These are phyloP conservation scores for Odocoileus hemionus DNA, from an alignment of 2,113 vertebrate species.

Conservation along the genomic window DNA sequence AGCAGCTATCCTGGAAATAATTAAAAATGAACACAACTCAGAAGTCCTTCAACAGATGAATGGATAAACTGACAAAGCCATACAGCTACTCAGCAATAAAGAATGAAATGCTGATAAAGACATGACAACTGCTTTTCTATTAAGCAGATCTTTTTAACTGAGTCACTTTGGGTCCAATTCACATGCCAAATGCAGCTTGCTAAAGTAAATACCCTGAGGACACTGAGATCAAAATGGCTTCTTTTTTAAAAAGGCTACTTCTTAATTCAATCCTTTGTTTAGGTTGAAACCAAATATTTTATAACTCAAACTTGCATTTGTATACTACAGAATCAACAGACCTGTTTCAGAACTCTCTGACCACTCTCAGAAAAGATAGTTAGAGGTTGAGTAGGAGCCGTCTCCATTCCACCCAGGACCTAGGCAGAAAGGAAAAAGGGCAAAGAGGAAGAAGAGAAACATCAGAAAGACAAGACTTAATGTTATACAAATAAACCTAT, in stretches of 20 bases:
- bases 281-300: constrained; percentile 30
- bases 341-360: constrained; percentile 69
- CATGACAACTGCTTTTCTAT: constrained; percentile 25
- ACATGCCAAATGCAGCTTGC: neutral
- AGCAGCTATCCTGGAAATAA: neutral
- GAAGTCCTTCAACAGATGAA: neutral
- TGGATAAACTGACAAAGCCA: neutral
- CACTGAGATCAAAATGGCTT: neutral
- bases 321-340: constrained; percentile 57
- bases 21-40: neutral
- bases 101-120: constrained; percentile 6
- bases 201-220: constrained; percentile 3
- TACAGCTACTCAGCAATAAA: neutral
- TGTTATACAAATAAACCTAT: constrained; percentile 2
- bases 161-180: neutral
- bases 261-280: constrained; percentile 13
- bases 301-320: constrained; percentile 37
- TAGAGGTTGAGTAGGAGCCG: constrained; percentile 46
- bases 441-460: constrained; percentile 60
- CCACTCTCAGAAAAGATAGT: constrained; percentile 65
- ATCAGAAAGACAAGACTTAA: constrained; percentile 50
- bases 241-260: constrained; percentile 17
- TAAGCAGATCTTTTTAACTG: constrained; percentile 10
- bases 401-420: constrained; percentile 71
- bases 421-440: constrained; percentile 55